Percentiles rank a stretch among this genome's conserved stretches.
Conservation (phyloP, 1,140 invertebrate genomes). For the Nebria ingens region DNA sequence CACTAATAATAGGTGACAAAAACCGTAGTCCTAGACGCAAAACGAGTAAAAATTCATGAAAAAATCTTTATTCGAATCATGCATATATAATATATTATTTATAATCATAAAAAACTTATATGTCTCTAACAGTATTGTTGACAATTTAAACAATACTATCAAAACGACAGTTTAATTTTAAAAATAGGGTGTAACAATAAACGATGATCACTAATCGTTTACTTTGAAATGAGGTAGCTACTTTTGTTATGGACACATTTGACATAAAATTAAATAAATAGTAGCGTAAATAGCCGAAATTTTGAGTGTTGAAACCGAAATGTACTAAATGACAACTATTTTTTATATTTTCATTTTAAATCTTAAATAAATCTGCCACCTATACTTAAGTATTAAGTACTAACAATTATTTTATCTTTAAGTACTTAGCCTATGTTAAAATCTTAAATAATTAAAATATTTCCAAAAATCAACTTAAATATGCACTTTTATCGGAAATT, state of each 20-base stretch:
- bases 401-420: constrained; percentile 1
- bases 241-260: background rate
- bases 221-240: background rate
- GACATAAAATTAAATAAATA: no score
- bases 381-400: constrained; percentile 1
- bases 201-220: no score
- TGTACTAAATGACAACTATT: background rate
- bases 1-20: no score
- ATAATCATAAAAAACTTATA: background rate
- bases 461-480: no score
- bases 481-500: no score
- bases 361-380: background rate
- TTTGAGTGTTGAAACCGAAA: background rate
- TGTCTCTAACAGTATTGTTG: background rate
- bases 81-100: background rate
- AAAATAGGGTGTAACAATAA: no score
- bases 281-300: no score
- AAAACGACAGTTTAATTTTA: no score
- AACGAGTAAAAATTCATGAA: no score
- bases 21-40: no score
- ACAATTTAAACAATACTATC: no score
- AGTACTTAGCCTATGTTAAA: constrained; percentile 5
- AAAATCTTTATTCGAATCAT: constrained; percentile 5
- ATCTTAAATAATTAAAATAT: no score
- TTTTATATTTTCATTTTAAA: background rate